Percentiles rank a stretch among this genome's conserved stretches.
Evolutionary conservation across 2,797 vertebrate genomes (phyloP).

Genomic region (Gymnothorax reevesii): DNA sequence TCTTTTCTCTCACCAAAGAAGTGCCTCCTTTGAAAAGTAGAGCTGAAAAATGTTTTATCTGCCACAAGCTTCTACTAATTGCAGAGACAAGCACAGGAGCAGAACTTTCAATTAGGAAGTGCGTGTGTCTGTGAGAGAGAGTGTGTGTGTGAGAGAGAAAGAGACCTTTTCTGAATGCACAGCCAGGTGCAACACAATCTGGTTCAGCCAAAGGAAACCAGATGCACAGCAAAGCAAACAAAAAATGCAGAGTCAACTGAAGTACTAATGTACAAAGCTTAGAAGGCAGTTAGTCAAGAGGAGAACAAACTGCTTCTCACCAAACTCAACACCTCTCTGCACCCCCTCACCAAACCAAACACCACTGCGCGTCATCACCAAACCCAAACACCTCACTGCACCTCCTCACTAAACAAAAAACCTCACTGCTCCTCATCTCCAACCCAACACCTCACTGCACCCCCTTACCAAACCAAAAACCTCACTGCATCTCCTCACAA

Average conservation of each 20-base stretch:
- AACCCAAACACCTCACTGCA: no score
- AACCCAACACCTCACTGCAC: no score
- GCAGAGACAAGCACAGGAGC: background rate
- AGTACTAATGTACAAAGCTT: background rate
- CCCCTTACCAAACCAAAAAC: no score
- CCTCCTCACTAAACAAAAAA: no score
- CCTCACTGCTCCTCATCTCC: no score
- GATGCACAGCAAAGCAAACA: constrained; percentile 2
- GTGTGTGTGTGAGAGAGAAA: background rate
- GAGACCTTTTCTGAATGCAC: background rate
- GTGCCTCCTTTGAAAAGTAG: no score
- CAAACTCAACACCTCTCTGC: no score
- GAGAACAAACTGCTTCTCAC: no score
- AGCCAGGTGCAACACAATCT: background rate
- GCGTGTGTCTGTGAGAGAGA: background rate
- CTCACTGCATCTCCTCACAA: no score
- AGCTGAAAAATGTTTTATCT: background rate
- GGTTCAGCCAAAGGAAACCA: background rate
- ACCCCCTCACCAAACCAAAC: no score
- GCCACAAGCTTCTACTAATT: background rate
- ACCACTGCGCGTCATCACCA: no score
- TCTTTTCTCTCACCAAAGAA: background rate
- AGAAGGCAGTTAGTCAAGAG: background rate
- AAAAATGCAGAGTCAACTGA: background rate
- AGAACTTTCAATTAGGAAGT: background rate